phyloP scores from a whole-genome alignment of 2,888 invertebrate genomes.

The Tineola bisselliella region DNA sequence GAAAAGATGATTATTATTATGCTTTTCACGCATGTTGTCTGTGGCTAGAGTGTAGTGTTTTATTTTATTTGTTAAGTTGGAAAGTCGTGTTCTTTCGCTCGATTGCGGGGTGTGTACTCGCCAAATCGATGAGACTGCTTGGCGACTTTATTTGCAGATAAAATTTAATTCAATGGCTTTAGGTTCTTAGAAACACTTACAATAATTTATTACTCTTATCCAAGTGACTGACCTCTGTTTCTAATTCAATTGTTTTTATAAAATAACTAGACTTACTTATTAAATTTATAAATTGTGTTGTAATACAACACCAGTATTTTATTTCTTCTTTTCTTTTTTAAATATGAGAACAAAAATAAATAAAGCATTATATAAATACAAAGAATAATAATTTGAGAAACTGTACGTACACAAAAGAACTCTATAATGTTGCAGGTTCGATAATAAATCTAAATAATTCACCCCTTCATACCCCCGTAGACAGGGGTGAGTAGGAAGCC shows the following conservation, averaged over 20 bases:
- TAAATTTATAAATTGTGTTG: too few species aligned
- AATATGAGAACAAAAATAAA: too few species aligned
- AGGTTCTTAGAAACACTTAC: neutral
- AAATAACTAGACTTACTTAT: too few species aligned
- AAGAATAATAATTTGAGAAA: too few species aligned
- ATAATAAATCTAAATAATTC: constrained; percentile 13
- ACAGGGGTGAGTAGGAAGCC: constrained; percentile 16
- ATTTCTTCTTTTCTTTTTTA: too few species aligned
- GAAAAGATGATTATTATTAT: too few species aligned
- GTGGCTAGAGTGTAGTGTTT: constrained; percentile 25
- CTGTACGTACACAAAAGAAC: neutral
- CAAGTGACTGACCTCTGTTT: too few species aligned
- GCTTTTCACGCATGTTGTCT: too few species aligned
- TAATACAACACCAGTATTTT: too few species aligned
- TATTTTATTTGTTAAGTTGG: constrained; percentile 54
- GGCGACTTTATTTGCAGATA: constrained; percentile 7
- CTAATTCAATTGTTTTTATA: too few species aligned
- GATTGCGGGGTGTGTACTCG: neutral
- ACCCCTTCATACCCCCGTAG: constrained; percentile 1
- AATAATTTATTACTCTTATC: too few species aligned
- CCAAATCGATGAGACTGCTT: constrained; percentile 4
- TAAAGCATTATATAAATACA: too few species aligned
- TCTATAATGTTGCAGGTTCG: neutral
- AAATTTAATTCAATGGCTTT: neutral
- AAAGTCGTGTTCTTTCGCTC: constrained; percentile 22